A percentile compares a stretch with the other conserved stretches of the same genome.
Evolutionary conservation across 2,888 invertebrate species (phyloP).

Genomic region (Aphrophora alni): DNA sequence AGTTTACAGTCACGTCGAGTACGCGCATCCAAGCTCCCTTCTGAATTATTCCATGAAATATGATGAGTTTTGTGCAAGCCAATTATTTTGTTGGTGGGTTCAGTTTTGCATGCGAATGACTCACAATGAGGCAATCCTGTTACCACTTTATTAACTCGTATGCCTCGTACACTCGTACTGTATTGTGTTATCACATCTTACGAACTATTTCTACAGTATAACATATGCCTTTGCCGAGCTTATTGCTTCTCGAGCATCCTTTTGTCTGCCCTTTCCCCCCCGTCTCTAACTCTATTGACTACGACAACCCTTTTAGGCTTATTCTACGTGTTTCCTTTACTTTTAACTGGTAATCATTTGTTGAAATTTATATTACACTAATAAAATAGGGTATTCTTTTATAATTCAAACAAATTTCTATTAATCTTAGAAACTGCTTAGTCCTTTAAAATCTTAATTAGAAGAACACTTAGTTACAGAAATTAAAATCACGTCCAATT

Average conservation of each 20-base stretch:
- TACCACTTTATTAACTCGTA: neutral
- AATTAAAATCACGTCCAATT: too few species aligned
- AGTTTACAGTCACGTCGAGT: neutral
- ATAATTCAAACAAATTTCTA: too few species aligned
- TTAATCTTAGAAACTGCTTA: too few species aligned
- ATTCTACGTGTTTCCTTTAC: too few species aligned
- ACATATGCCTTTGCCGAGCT: neutral
- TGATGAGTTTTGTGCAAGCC: constrained; percentile 28
- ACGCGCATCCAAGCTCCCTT: neutral
- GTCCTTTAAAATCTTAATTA: too few species aligned
- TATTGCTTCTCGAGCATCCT: neutral
- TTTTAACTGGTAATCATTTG: too few species aligned
- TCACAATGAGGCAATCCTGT: constrained; percentile 12
- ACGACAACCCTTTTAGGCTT: too few species aligned
- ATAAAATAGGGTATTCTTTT: too few species aligned
- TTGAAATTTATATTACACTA: too few species aligned
- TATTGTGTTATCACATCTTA: neutral
- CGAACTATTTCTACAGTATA: neutral
- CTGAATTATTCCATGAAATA: constrained; percentile 27
- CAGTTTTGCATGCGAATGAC: constrained; percentile 16
- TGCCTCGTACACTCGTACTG: neutral
- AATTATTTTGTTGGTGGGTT: constrained; percentile 24
- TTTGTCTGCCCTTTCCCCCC: too few species aligned
- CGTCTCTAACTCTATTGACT: too few species aligned
- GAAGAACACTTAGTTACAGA: too few species aligned